These are phyloP conservation scores for Amiota communis DNA, from an alignment of 2,888 invertebrate species.

Conservation along the genomic window DNA sequence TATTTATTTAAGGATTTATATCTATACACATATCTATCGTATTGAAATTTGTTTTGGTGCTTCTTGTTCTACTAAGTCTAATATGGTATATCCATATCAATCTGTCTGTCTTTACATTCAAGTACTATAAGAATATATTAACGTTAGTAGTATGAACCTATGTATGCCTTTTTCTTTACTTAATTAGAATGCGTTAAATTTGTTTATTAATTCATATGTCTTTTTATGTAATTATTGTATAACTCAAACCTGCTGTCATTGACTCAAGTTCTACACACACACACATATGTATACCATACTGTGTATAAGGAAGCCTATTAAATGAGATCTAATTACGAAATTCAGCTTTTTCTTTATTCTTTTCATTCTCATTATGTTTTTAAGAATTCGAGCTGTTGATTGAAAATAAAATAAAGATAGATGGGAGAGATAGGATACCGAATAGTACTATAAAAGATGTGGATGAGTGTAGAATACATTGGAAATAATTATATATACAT, in stretches of 20 bases:
- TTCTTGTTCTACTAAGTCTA: slow-evolving; percentile 12
- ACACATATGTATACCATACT: no score
- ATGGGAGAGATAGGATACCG: no score
- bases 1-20: slow-evolving; percentile 26
- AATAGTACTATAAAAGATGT: no score
- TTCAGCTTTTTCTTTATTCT: no score
- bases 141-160: not conserved
- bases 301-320: no score
- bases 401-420: no score
- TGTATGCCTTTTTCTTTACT: slow-evolving; percentile 33
- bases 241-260: slow-evolving; percentile 5
- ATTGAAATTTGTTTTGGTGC: slow-evolving; percentile 8
- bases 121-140: not conserved
- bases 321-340: no score
- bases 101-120: slow-evolving; percentile 15
- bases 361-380: no score
- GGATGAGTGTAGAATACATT: no score
- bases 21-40: slow-evolving; percentile 15
- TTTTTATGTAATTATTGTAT: slow-evolving; percentile 59
- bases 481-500: no score
- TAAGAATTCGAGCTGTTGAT: no score
- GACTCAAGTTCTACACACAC: not conserved
- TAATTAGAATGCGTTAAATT: slow-evolving; percentile 61
- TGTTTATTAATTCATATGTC: slow-evolving; percentile 66
- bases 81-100: slow-evolving; percentile 11